These are phyloP conservation scores for Neelides folsomi DNA, from an alignment of 2,888 invertebrate genomes.

Conservation along the genomic window DNA sequence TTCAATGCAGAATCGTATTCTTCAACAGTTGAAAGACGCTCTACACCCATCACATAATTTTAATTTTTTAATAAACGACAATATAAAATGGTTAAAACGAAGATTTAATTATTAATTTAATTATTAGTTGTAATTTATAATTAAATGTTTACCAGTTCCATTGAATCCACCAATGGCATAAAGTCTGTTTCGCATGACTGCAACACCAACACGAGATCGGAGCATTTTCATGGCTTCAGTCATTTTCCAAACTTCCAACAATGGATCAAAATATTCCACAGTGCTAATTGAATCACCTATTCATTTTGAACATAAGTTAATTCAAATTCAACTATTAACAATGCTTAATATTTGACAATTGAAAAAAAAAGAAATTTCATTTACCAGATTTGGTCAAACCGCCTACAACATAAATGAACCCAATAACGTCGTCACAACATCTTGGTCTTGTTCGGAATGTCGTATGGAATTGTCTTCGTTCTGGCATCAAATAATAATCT, in stretches of 20 bases:
- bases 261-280: constrained; percentile 70
- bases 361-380: constrained; percentile 5
- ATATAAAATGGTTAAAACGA: too few relatives aligned
- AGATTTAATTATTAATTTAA: too few relatives aligned
- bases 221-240: constrained; percentile 72
- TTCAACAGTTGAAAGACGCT: constrained; percentile 69
- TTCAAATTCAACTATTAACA: not conserved
- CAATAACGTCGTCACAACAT: constrained; percentile 57
- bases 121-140: too few relatives aligned
- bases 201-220: constrained; percentile 68
- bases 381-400: constrained; percentile 65
- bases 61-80: too few relatives aligned
- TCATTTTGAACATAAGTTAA: constrained; percentile 8
- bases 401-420: constrained; percentile 74
- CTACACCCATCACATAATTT: too few relatives aligned
- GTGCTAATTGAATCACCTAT: constrained; percentile 65
- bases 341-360: too few relatives aligned
- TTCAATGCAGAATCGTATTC: constrained; percentile 60
- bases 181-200: constrained; percentile 61
- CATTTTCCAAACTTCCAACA: constrained; percentile 54
- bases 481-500: constrained; percentile 76
- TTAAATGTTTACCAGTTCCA: constrained; percentile 46
- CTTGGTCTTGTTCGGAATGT: constrained; percentile 63
- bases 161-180: constrained; percentile 77
- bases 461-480: constrained; percentile 59